Evolutionary conservation across 2,113 vertebrate species (phyloP), one percentile per base, ranked within the genome.

Genomic region (Promerops cafer): DNA sequence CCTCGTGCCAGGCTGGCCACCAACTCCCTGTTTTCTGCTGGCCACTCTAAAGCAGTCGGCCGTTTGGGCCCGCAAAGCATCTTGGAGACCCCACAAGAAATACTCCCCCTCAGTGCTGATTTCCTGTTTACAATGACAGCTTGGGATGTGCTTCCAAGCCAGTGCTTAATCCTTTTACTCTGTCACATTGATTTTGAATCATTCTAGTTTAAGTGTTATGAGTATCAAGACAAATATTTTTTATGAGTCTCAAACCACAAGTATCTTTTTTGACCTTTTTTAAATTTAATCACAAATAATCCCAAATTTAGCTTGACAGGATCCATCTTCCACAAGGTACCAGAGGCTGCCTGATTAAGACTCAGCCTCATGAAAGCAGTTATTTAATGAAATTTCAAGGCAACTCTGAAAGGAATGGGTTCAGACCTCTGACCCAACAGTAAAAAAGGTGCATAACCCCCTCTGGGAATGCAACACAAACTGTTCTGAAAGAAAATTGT

Each of bases 71-170:
- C 1, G 8, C 69, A 78, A 23, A 64, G n/a, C 13, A 4, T 63
- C 72, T 70, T 7, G 1, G 83, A 89, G 93, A 96, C 93, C 94
- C 93, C 89, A 75, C 23, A 49, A 97, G 91, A 91, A 95, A 95
- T 64, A 95, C 91, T 93, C 89, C 80, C 68, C 90, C 96, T 96
- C 83, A 26, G 47, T 60, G 85, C 44, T 81, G 80, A 94, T 96
- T 97, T 97, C 95, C 96, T 97, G 96, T 97, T 97, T 97, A 97
- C 94, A 78, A 16, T 89, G 91, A 96, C 49, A 12, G 84, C 95
- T 87, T 84, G 89, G 72, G 86, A 93, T 94, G n/a, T 89, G 80
- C 74, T 95, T 95, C 95, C 96, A 96, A 96, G 80, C 56, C 92
- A 70, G 50, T 40, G 61, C 86, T 96, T 95, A 93, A 94, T 95